Evolutionary conservation across 2,797 vertebrate genomes (phyloP).

Genomic region (Rallus crepitans): DNA sequence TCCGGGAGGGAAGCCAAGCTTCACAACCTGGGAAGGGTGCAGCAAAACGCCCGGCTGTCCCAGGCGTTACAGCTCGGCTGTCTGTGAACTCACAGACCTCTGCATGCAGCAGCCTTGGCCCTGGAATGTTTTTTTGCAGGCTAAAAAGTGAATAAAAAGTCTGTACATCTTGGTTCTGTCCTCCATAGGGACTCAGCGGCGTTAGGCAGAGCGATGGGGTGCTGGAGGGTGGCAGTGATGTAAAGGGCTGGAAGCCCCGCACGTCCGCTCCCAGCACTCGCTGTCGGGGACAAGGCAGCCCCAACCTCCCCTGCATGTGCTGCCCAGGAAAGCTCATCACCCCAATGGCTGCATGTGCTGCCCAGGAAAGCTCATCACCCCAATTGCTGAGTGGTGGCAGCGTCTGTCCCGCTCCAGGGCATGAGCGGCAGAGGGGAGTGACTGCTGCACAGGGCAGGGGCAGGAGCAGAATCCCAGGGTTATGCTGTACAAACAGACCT

Average conservation of each 20-base stretch:
- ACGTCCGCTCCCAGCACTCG: not conserved
- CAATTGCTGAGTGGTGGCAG: not conserved
- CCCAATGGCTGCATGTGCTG: too few species aligned
- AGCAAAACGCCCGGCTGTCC: not conserved
- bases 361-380: too few species aligned
- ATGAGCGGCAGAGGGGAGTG: rapidly evolving
- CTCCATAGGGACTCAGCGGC: not conserved
- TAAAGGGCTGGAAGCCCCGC: not conserved
- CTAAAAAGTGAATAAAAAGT: not conserved
- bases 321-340: not conserved
- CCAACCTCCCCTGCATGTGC: not conserved
- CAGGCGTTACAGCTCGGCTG: rapidly evolving
- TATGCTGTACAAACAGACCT: not conserved
- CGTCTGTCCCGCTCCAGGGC: rapidly evolving
- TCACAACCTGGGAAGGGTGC: rapidly evolving
- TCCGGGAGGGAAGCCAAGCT: not conserved
- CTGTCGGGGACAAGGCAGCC: not conserved
- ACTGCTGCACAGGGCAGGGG: not conserved
- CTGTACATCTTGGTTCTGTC: not conserved
- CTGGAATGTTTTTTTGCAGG: not conserved
- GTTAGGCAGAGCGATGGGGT: rapidly evolving
- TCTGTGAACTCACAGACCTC: not conserved
- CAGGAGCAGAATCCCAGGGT: not conserved
- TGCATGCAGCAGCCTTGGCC: not conserved
- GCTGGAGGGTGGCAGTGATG: not conserved